phyloP scores from a whole-genome alignment of 2,113 vertebrate genomes.

The Smithornis capensis region DNA sequence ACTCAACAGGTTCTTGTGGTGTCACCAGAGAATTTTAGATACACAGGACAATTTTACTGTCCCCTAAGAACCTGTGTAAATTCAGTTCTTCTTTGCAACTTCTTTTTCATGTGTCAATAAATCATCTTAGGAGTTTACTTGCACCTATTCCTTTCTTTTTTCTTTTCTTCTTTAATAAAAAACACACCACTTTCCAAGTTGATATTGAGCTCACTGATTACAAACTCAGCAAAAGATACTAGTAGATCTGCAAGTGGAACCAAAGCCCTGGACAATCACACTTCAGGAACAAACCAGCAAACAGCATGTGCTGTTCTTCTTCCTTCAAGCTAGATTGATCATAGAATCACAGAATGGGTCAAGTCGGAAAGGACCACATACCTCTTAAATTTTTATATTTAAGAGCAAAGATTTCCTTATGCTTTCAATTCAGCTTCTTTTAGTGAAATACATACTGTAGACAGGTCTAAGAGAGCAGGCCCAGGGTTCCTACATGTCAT shows the following conservation, averaged over 20 bases:
- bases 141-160: not conserved
- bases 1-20: not conserved
- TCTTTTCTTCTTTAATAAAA: not conserved
- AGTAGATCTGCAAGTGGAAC: not conserved
- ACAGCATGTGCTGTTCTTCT: not conserved
- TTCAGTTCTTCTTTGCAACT: not conserved
- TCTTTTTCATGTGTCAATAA: not conserved
- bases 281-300: not conserved
- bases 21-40: not conserved
- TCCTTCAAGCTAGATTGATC: not conserved
- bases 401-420: not conserved
- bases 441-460: not conserved
- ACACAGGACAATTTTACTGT: not conserved
- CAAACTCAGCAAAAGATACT: not conserved
- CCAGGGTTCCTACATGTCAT: not conserved
- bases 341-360: not conserved
- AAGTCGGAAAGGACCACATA: not conserved
- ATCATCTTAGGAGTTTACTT: not conserved
- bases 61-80: not conserved
- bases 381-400: not conserved
- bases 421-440: slow-evolving; percentile 7
- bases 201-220: not conserved
- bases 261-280: not conserved
- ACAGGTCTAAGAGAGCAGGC: not conserved
- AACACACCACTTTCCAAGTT: not conserved